phyloP scores from a whole-genome alignment of 2,888 invertebrate species.

The Acanthococcus lagerstroemiae region DNA sequence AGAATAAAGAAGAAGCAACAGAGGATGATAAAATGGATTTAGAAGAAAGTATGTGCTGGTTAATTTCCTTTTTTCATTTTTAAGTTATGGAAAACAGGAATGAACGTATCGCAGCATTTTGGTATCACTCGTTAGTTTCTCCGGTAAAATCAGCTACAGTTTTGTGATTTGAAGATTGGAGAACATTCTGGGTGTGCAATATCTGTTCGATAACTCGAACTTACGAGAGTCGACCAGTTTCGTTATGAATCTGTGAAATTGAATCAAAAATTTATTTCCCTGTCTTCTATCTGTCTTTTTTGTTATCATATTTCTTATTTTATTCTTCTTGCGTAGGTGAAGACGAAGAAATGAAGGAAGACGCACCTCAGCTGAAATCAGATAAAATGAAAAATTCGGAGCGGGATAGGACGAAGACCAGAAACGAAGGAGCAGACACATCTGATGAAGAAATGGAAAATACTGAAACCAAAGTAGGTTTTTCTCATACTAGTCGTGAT shows the following conservation, averaged over 20 bases:
- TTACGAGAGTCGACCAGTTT: too few relatives aligned
- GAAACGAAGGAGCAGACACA: conserved; percentile 5
- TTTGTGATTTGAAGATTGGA: too few relatives aligned
- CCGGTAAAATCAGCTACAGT: too few relatives aligned
- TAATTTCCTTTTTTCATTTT: background rate
- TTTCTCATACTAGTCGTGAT: background rate
- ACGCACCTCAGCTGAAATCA: conserved; percentile 34
- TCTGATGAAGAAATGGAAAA: conserved; percentile 7
- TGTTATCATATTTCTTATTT: background rate
- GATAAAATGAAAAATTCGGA: conserved; percentile 35
- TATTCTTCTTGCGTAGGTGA: conserved; percentile 32
- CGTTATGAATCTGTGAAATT: too few relatives aligned
- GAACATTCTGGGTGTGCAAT: too few relatives aligned
- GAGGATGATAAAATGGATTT: conserved; percentile 49
- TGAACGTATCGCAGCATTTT: too few relatives aligned
- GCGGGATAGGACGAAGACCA: conserved; percentile 22
- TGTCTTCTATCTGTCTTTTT: background rate
- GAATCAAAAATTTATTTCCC: background rate
- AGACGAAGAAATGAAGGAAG: conserved; percentile 37
- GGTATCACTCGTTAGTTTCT: too few relatives aligned
- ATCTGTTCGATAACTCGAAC: too few relatives aligned
- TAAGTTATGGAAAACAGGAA: background rate
- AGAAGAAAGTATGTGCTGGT: conserved; percentile 35
- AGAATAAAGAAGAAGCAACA: conserved; percentile 48
- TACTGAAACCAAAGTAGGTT: conserved; percentile 8